Conservation (phyloP, 2,113 vertebrate genomes). For the Dromas ardeola region DNA sequence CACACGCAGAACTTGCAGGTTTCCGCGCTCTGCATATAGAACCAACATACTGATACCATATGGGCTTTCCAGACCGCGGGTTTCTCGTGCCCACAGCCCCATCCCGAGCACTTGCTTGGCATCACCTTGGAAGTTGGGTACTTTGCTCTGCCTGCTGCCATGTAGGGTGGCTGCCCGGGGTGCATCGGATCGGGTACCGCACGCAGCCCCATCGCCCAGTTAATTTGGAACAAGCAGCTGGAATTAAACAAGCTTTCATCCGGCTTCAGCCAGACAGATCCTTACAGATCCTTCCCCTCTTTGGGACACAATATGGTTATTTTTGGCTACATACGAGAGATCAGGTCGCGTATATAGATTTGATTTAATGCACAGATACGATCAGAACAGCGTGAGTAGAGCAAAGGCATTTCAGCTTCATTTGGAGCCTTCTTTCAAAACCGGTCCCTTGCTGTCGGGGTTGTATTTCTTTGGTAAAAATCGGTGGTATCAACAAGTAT, state of each 20-base stretch:
- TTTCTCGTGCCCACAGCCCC: neutral
- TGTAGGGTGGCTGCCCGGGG: fast-evolving
- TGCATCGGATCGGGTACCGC: neutral
- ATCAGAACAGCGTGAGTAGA: neutral
- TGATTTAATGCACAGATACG: constrained; percentile 18
- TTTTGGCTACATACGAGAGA: neutral
- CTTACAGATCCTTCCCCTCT: neutral
- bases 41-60: neutral
- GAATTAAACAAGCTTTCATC: neutral
- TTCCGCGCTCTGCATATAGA: neutral
- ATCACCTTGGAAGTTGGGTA: too few species aligned
- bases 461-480: constrained; percentile 1
- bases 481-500: constrained; percentile 49
- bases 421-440: neutral
- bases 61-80: neutral
- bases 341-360: neutral
- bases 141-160: fast-evolving
- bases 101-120: neutral
- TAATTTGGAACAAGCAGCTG: neutral
- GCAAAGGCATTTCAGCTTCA: neutral
- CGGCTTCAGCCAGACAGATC: neutral
- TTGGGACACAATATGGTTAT: constrained; percentile 28
- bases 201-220: neutral
- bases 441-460: neutral
- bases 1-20: neutral